Percentiles rank a stretch among this genome's conserved stretches.
Evolutionary conservation across 2,888 invertebrate species (phyloP).

Genomic region (Lycophotia porphyrea): DNA sequence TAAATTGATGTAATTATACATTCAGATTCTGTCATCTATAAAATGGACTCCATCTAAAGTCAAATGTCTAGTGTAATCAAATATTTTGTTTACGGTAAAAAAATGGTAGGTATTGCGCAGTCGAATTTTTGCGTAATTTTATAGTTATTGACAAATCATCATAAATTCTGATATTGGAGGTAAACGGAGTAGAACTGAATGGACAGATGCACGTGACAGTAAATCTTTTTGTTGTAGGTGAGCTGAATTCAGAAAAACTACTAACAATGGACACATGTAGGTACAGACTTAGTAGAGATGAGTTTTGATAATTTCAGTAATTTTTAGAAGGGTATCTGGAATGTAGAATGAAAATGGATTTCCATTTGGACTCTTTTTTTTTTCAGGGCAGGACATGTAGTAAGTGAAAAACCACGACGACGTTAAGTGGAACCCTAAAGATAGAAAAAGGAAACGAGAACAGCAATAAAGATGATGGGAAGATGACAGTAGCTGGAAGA

Average conservation of each 20-base stretch:
- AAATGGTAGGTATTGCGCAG: constrained; percentile 38
- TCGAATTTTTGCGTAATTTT: constrained; percentile 54
- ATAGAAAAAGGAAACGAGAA: too few species aligned
- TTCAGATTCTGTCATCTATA: neutral
- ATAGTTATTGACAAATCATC: constrained; percentile 44
- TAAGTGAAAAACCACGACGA: too few species aligned
- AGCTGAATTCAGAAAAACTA: neutral
- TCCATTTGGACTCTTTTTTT: too few species aligned
- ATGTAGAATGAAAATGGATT: too few species aligned
- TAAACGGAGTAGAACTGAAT: constrained; percentile 22
- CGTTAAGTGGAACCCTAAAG: too few species aligned
- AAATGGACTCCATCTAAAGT: neutral
- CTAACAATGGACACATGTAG: neutral
- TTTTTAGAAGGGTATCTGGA: neutral
- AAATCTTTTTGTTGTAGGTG: neutral
- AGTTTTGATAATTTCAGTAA: neutral
- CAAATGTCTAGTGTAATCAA: constrained; percentile 2
- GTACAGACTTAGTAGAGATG: too few species aligned
- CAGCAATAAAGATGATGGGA: neutral
- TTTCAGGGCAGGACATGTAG: too few species aligned
- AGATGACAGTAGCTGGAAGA: neutral
- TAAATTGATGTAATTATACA: neutral
- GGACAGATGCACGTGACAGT: constrained; percentile 6
- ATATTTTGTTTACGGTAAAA: constrained; percentile 49
- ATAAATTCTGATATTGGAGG: constrained; percentile 6